Percentiles rank a stretch among this genome's conserved stretches.
phyloP scores from a whole-genome alignment of 92 coral and sea anemone species.

The Galaxea fascicularis region DNA sequence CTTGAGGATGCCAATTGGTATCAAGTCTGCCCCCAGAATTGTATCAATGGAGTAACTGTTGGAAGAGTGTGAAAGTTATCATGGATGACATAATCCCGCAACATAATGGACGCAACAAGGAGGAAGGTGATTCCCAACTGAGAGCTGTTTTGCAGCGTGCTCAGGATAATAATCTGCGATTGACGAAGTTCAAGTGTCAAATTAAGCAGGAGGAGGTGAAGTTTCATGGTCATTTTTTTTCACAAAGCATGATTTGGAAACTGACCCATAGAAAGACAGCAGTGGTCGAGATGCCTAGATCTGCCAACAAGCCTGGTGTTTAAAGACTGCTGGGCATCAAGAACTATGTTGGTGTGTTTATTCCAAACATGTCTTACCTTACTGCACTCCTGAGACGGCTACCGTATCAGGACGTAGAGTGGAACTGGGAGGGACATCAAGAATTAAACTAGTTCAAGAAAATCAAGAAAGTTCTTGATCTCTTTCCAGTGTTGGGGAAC shows the following conservation, averaged over 20 bases:
- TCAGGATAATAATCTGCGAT: constrained; percentile 31
- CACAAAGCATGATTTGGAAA: too few relatives aligned
- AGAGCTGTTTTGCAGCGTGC: too few relatives aligned
- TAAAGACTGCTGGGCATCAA: constrained; percentile 38
- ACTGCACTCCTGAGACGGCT: constrained; percentile 42
- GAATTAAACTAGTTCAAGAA: constrained; percentile 32
- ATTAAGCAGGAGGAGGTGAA: constrained; percentile 28
- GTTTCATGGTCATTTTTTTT: constrained; percentile 44
- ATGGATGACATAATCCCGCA: constrained; percentile 52
- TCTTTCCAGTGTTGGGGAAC: constrained; percentile 36
- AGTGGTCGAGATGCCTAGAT: constrained; percentile 27
- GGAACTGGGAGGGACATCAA: constrained; percentile 52
- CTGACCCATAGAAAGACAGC: too few relatives aligned
- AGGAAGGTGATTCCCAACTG: constrained; percentile 32
- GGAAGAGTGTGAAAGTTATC: constrained; percentile 36
- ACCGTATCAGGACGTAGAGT: constrained; percentile 39
- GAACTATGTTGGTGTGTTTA: constrained; percentile 36
- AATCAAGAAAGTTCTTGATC: constrained; percentile 9
- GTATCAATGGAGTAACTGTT: constrained; percentile 44
- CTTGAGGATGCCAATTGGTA: constrained; percentile 51
- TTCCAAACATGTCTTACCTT: constrained; percentile 49
- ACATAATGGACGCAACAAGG: background rate
- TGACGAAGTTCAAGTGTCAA: constrained; percentile 31
- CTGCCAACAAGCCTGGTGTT: constrained; percentile 40
- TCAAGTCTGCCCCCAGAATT: constrained; percentile 34